Percentiles rank a stretch among this genome's conserved stretches.
phyloP scores from a whole-genome alignment of 2,888 invertebrate genomes.

The Yponomeuta cagnagella region DNA sequence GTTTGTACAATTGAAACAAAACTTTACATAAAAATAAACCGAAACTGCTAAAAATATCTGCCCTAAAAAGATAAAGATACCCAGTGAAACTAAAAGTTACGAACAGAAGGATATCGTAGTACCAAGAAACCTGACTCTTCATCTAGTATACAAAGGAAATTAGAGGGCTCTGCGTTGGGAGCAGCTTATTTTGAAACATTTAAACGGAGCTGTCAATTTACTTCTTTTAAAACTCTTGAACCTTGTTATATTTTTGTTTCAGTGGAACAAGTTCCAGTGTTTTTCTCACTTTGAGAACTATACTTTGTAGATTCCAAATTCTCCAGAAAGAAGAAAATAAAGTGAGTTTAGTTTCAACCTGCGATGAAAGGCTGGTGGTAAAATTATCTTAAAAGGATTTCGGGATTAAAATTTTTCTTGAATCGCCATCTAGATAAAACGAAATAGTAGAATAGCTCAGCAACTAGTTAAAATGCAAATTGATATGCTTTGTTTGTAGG shows the following conservation, averaged over 20 bases:
- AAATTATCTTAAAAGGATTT: not conserved
- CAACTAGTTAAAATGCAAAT: slow-evolving; percentile 72
- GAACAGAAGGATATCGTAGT: slow-evolving; percentile 41
- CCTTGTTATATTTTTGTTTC: not conserved
- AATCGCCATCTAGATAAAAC: slow-evolving; percentile 3
- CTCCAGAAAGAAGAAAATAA: not conserved
- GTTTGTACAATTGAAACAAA: not conserved
- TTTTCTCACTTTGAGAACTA: not conserved
- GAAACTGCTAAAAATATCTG: not conserved
- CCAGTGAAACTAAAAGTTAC: not conserved
- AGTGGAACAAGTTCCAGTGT: not conserved
- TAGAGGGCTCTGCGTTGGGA: slow-evolving; percentile 43
- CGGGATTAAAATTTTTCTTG: not conserved
- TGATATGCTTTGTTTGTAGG: slow-evolving; percentile 61
- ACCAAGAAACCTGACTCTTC: slow-evolving; percentile 40
- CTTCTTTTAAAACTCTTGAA: not conserved
- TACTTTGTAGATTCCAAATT: not conserved
- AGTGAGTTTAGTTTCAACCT: not conserved
- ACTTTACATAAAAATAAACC: not conserved
- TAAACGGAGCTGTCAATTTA: not conserved
- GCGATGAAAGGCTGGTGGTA: not conserved
- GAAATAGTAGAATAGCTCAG: slow-evolving; percentile 21
- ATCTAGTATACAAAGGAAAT: slow-evolving; percentile 43
- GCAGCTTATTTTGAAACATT: slow-evolving; percentile 27
- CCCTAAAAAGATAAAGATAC: not conserved